Percentiles rank a stretch among this genome's conserved stretches.
Evolutionary conservation across 2,797 vertebrate genomes (phyloP).

Genomic region (Diceros bicornis): DNA sequence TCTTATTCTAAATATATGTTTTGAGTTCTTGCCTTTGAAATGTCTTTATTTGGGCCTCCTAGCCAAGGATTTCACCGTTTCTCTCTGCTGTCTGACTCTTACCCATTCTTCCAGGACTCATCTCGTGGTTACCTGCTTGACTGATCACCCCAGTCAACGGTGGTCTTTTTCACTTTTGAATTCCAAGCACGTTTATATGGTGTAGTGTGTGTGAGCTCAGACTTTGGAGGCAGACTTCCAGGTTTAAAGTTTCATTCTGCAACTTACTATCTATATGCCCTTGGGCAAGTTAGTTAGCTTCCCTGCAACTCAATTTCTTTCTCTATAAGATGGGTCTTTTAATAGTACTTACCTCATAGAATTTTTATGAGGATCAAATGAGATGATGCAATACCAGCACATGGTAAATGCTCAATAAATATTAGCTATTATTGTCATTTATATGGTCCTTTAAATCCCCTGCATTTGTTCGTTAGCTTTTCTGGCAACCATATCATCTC

Average conservation of each 20-base stretch:
- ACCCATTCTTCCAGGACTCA: background rate
- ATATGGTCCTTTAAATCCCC: background rate
- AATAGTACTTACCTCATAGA: background rate
- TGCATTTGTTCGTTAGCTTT: constrained; percentile 33
- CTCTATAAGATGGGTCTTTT: background rate
- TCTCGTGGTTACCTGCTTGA: background rate
- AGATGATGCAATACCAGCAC: background rate
- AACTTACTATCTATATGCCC: background rate
- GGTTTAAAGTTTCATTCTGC: constrained; percentile 22
- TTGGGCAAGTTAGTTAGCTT: background rate
- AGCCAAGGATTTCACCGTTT: background rate
- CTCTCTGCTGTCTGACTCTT: background rate
- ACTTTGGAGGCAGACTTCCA: background rate
- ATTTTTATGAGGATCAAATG: constrained; percentile 12
- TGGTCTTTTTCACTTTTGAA: background rate
- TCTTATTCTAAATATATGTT: background rate
- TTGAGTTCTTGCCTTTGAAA: constrained; percentile 9
- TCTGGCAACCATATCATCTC: background rate
- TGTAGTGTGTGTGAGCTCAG: background rate
- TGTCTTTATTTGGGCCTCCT: background rate
- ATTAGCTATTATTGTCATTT: background rate
- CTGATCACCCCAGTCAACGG: background rate
- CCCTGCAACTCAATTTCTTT: background rate
- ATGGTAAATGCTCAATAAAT: background rate
- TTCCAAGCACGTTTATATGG: background rate